Percentiles rank a stretch among this genome's conserved stretches.
phyloP scores from a whole-genome alignment of 2,888 invertebrate genomes.

The Pristionchus maxplancki region DNA sequence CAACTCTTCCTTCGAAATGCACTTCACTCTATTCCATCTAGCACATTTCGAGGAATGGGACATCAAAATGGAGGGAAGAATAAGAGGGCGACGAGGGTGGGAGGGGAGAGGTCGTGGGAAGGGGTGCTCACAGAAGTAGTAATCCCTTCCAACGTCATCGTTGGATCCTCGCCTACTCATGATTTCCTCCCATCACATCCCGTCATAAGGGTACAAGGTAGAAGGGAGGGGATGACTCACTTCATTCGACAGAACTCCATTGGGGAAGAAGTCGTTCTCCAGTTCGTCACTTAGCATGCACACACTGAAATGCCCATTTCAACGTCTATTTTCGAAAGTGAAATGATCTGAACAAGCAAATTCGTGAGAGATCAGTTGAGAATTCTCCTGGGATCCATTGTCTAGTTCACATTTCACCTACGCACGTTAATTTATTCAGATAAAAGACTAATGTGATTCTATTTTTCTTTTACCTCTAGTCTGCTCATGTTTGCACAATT shows the following conservation, averaged over 20 bases:
- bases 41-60: neutral
- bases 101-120: conserved; percentile 1
- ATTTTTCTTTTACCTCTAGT: neutral
- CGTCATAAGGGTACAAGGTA: neutral
- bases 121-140: neutral
- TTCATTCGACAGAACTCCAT: conserved; percentile 34
- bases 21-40: neutral
- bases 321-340: neutral
- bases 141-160: neutral
- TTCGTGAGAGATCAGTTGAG: neutral
- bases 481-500: neutral
- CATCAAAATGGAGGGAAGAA: neutral
- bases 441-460: no score
- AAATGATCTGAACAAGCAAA: neutral
- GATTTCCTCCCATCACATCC: neutral
- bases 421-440: neutral
- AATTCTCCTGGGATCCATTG: neutral
- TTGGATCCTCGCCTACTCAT: neutral
- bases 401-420: neutral
- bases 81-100: no score
- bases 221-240: conserved; percentile 17
- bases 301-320: neutral
- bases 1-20: neutral
- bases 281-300: conserved; percentile 52
- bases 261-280: conserved; percentile 51